These are phyloP conservation scores for Drosophila punjabiensis DNA, from an alignment of 1,140 invertebrate genomes.

Conservation along the genomic window DNA sequence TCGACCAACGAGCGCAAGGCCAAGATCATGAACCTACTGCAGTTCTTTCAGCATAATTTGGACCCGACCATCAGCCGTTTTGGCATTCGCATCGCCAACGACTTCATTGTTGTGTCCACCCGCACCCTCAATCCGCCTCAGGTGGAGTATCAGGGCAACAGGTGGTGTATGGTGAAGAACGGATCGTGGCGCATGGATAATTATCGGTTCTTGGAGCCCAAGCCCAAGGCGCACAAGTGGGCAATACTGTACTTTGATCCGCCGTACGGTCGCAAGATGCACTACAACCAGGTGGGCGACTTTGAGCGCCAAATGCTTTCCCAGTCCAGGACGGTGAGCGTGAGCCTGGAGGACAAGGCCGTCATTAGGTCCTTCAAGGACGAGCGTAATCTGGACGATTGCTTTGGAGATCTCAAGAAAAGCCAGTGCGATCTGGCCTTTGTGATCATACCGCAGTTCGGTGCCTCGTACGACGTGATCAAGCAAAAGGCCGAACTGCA, in stretches of 20 bases:
- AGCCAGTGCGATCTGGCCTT: conserved; percentile 71
- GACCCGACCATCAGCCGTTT: conserved; percentile 87
- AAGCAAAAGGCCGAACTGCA: conserved; percentile 92
- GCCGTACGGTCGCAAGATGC: conserved; percentile 1
- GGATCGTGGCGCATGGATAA: conserved; percentile 67
- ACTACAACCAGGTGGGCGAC: conserved; percentile 16
- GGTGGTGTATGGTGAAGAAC: conserved; percentile 17
- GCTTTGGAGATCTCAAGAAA: conserved; percentile 54
- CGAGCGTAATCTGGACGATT: conserved; percentile 36
- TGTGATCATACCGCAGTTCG: conserved; percentile 87
- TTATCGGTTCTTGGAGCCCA: conserved; percentile 37
- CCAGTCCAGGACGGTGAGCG: conserved; percentile 18
- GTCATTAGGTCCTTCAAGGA: conserved; percentile 43
- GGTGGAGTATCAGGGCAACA: conserved; percentile 85
- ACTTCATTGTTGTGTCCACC: conserved; percentile 87
- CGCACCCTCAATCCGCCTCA: conserved; percentile 87
- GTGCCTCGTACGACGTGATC: conserved; percentile 86
- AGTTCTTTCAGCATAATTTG: conserved; percentile 85
- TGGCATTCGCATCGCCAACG: conserved; percentile 86
- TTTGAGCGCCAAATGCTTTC: conserved; percentile 20
- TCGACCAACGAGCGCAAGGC: conserved; percentile 87
- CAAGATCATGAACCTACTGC: conserved; percentile 88
- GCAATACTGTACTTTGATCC: conserved; percentile 52
- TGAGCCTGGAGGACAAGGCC: conserved; percentile 33
- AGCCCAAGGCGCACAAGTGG: conserved; percentile 65